These are phyloP conservation scores for Rynchops niger DNA, from an alignment of 2,113 vertebrate genomes.

Conservation along the genomic window DNA sequence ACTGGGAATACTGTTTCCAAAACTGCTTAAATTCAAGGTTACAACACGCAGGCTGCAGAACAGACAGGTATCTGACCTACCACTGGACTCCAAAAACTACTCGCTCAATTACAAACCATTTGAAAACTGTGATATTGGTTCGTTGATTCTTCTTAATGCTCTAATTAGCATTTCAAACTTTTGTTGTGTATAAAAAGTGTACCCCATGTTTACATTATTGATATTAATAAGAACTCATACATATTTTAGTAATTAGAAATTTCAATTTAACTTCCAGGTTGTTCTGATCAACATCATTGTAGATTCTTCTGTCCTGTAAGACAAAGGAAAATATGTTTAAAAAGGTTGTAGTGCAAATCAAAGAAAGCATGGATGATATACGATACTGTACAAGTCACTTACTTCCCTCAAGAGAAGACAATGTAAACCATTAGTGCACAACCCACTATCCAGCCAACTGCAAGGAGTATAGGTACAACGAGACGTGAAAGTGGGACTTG, in stretches of 20 bases:
- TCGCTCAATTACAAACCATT: neutral
- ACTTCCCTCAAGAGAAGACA: conserved; percentile 77
- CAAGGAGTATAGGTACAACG: conserved; percentile 73
- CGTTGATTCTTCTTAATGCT: neutral
- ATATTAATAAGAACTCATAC: neutral
- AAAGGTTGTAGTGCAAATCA: neutral
- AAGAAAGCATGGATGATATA: neutral
- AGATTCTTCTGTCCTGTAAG: conserved; percentile 66
- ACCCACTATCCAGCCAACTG: conserved; percentile 80
- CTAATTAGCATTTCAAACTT: neutral
- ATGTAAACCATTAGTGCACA: conserved; percentile 77
- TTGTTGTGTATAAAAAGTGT: neutral
- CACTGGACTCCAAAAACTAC: neutral
- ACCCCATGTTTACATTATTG: neutral
- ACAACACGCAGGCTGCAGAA: neutral
- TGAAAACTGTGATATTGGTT: neutral
- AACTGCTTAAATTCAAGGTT: neutral
- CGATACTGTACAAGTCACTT: neutral
- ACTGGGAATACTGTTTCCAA: neutral
- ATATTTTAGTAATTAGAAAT: neutral
- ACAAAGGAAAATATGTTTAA: conserved; percentile 9
- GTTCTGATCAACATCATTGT: neutral
- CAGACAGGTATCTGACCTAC: neutral
- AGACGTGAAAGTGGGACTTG: conserved; percentile 34
- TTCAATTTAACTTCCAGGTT: neutral